Evolutionary conservation across 1,140 invertebrate species (phyloP).

Genomic region (Tyrophagus putrescentiae): DNA sequence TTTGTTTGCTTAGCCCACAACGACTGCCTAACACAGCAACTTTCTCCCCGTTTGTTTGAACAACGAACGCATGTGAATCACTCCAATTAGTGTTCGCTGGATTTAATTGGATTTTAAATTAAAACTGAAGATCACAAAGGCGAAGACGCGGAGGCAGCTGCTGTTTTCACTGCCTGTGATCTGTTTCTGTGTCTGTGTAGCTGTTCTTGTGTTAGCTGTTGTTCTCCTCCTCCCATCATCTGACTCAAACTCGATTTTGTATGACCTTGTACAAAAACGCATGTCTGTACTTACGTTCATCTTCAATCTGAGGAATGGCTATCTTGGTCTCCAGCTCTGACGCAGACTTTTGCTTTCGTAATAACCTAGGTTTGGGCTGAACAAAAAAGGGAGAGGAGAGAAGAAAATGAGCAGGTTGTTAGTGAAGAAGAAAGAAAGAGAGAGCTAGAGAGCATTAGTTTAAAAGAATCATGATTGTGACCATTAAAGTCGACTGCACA

Average conservation of each 20-base stretch:
- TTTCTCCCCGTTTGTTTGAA: neutral
- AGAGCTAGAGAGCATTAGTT: too few species aligned
- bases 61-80: too few species aligned
- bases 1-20: constrained; percentile 44
- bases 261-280: too few species aligned
- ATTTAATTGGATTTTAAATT: neutral
- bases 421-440: too few species aligned
- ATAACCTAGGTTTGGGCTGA: constrained; percentile 59
- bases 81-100: neutral
- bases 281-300: constrained; percentile 31
- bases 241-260: too few species aligned
- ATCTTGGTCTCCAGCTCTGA: constrained; percentile 38
- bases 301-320: constrained; percentile 30
- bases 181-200: neutral
- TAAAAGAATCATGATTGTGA: too few species aligned
- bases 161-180: neutral
- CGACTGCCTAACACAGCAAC: constrained; percentile 45
- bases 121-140: too few species aligned
- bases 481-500: too few species aligned
- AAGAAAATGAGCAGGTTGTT: constrained; percentile 13
- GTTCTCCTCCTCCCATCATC: too few species aligned
- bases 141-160: neutral
- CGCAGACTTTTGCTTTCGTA: constrained; percentile 71
- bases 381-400: neutral
- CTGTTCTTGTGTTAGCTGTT: neutral